Evolutionary conservation across 2,888 invertebrate genomes (phyloP), one percentile per base, ranked within the genome.

Genomic region (Polymixis lichenea): DNA sequence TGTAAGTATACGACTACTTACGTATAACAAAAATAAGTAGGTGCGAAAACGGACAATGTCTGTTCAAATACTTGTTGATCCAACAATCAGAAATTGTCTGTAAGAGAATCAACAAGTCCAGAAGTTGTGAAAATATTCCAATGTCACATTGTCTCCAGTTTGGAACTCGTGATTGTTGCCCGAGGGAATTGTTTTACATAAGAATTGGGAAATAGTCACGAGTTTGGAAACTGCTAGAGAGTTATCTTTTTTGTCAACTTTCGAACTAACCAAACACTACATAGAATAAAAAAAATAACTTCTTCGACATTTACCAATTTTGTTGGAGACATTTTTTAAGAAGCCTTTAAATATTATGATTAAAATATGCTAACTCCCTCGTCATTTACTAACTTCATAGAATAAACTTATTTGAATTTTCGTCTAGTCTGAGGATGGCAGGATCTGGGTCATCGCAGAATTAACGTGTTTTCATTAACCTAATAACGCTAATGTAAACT

Each of bases 21-120:
- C 3, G 1, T 62, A 28, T 25, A 68, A 49, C 28, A 77, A 81
- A 77, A 81, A 5, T 51, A 56, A 73, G 43, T 43, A 74, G 9
- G 7, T 49, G 1, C 46, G 28, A 38, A 43, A 78, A 58, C 9
- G 9, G 15, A 2, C 22, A 75, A 28, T 19, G n/a, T 17, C 9
- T 55, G 11, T 49, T n/a, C 38, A 56, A 77, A 78, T 58, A 67
- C 80, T 80, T 81, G 81, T 81, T 79, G 72, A 46, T 61, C 25
- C 56, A 28, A 62, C 70, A 53, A 38, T 55, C 55, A 71, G 28
- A 64, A 71, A 65, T 46, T 11, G 13, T 53, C 32, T 61, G 62
- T 43, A 61, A 66, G 43, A 68, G 56, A 70, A 58, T 70, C 73
- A 81, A 84, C 69, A 81, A 73, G 80, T 84, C 6, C 22, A 51